phyloP scores from a whole-genome alignment of 2,888 invertebrate genomes.

The Dorcus hopei region DNA sequence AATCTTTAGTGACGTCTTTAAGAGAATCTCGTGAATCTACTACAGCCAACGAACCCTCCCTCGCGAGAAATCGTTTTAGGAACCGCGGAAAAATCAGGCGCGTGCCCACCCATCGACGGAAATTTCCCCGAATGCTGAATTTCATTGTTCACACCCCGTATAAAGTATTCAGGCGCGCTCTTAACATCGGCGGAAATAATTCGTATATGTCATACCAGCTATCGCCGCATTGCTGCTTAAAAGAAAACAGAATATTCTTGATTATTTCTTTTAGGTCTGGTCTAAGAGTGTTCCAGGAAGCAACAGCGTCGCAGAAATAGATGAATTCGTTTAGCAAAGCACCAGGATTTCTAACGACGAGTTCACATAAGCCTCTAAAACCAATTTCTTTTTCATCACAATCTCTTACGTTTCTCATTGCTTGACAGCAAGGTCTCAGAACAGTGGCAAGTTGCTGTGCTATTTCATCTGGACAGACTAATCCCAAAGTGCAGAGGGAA shows the following conservation, averaged over 20 bases:
- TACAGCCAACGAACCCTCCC: constrained; percentile 37
- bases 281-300: constrained; percentile 81
- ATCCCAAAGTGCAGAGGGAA: constrained; percentile 99
- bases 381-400: constrained; percentile 99
- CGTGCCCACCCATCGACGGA: constrained; percentile 14
- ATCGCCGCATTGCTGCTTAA: constrained; percentile 94
- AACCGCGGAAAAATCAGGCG: constrained; percentile 17
- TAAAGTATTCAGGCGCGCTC: constrained; percentile 81
- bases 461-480: constrained; percentile 98
- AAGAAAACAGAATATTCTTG: constrained; percentile 84
- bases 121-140: not conserved
- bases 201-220: constrained; percentile 95
- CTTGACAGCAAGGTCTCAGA: constrained; percentile 98
- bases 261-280: constrained; percentile 97
- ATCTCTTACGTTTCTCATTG: constrained; percentile 94
- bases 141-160: constrained; percentile 53
- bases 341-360: constrained; percentile 94
- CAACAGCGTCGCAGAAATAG: constrained; percentile 99
- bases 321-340: constrained; percentile 97
- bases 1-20: constrained; percentile 4
- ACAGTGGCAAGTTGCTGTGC: constrained; percentile 97
- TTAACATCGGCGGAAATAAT: constrained; percentile 92
- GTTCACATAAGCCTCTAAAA: constrained; percentile 96
- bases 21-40: constrained; percentile 15
- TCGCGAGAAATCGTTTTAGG: constrained; percentile 27